Evolutionary conservation across 1,140 invertebrate genomes (phyloP), one percentile per base, ranked within the genome.

Genomic region (Microplitis mediator): DNA sequence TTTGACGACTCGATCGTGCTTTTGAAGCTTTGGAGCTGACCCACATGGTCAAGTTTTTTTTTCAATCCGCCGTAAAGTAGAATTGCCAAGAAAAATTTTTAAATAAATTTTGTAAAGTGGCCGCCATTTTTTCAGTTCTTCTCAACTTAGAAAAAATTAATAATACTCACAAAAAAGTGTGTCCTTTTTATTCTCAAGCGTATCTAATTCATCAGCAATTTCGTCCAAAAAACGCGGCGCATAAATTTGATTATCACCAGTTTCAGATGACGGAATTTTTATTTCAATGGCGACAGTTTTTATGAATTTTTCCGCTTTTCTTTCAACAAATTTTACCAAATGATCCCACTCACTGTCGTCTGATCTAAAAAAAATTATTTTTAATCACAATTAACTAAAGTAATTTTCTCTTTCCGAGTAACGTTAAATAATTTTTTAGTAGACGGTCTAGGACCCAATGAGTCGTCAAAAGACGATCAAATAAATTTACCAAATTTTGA

Each of bases 311-410:
- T 90, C 89, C 0, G 84, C 89, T 76, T 92, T 91, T 69, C 93
- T 90, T 76, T 91, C 85, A 5, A 90, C 90, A 78, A 93, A 94
- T 84, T 94, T 93, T 16, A 94, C 88, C 16, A 94, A 84, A 50
- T 91, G 90, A 78, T 94, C 93, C 93, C 93, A 95, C 82, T 94
- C 92, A 0, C 91, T 90, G 72, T 94, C 93, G n/a, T 90, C 89
- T 4, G 88, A 79, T 86, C 90, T 79, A 45, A n/a, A 68, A 54
- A n/a, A 31, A 35, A 50, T 61, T 16, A 0, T 67, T 13, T 31
- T 13, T 35, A 36, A 13, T 60, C 5, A 14, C 9, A 45, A 45
- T n/a, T 34, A n/a, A n/a, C n/a, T 9, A 50, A 1, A 23, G 23
- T 23, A 23, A 23, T 23, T 23, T 23, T 23, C 23, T 23, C 23